A percentile compares a stretch with the other conserved stretches of the same genome.
These are phyloP conservation scores for Sinocyclocheilus maitianheensis DNA, from an alignment of 2,113 vertebrate species.

Conservation along the genomic window DNA sequence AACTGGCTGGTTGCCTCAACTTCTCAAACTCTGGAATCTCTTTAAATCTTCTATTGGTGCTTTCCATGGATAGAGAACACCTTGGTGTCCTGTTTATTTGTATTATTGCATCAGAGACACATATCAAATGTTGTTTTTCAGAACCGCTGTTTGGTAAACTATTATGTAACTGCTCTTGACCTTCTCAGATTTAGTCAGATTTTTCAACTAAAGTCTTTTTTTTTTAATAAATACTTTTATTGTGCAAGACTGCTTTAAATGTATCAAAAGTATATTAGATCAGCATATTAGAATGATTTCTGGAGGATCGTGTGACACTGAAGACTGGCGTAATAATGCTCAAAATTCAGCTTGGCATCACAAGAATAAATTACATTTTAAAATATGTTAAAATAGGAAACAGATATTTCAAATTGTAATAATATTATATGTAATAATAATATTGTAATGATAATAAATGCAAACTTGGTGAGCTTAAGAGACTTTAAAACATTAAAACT, in stretches of 20 bases:
- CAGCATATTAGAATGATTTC: no score
- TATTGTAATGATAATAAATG: neutral
- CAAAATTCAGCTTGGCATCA: no score
- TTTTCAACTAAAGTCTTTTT: neutral
- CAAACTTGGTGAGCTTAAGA: neutral
- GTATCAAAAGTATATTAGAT: no score
- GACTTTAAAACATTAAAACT: neutral
- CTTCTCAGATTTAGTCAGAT: neutral
- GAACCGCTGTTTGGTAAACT: neutral
- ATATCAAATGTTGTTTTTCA: neutral
- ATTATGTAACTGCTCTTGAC: neutral
- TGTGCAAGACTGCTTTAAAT: no score
- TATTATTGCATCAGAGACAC: neutral
- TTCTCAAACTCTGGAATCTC: neutral
- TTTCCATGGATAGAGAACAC: neutral
- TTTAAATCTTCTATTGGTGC: constrained; percentile 14
- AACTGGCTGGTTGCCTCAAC: constrained; percentile 17
- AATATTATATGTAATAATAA: neutral
- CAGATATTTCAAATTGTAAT: neutral
- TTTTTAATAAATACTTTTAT: no score
- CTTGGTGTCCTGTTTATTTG: neutral
- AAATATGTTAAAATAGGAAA: neutral
- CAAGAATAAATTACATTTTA: neutral
- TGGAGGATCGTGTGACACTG: no score
- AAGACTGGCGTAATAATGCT: no score